Evolutionary conservation across 2,888 invertebrate species (phyloP), one percentile per base, ranked within the genome.

Genomic region (Petrophora chlorosata): DNA sequence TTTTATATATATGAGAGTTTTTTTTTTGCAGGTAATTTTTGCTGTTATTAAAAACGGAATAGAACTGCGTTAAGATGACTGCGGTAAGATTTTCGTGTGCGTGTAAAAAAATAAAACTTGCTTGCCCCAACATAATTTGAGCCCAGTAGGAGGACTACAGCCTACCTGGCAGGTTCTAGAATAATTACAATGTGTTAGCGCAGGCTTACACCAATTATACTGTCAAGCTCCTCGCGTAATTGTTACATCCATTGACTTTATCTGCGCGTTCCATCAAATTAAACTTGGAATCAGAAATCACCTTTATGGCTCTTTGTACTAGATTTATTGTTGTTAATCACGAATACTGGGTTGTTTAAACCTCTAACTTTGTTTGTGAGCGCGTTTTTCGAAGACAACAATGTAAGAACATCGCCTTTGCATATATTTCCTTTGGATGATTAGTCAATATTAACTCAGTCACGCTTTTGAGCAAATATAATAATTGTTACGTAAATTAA

Each of bases 401-500:
- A n/a, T 19, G 19, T 5, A 5, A 19, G 4, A 19, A 19, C 2
- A n/a, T n/a, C n/a, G n/a, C n/a, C n/a, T n/a, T n/a, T n/a, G n/a
- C n/a, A n/a, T n/a, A n/a, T n/a, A n/a, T n/a, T n/a, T n/a, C n/a
- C n/a, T n/a, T n/a, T n/a, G n/a, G n/a, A n/a, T n/a, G n/a, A n/a
- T n/a, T n/a, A n/a, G n/a, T n/a, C n/a, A n/a, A n/a, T n/a, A n/a
- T n/a, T n/a, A n/a, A n/a, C n/a, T n/a, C n/a, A n/a, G n/a, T n/a
- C n/a, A n/a, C n/a, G n/a, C n/a, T n/a, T n/a, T n/a, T n/a, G n/a
- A n/a, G n/a, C n/a, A n/a, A n/a, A n/a, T n/a, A n/a, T n/a, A n/a
- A n/a, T 54, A 60, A 63, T 61, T 60, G 54, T 55, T 47, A 50
- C 56, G 53, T 61, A 60, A 48, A 51, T 59, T 29, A 54, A 47